phyloP scores from a whole-genome alignment of 2,113 vertebrate species.

The Poeciliopsis retropinna region DNA sequence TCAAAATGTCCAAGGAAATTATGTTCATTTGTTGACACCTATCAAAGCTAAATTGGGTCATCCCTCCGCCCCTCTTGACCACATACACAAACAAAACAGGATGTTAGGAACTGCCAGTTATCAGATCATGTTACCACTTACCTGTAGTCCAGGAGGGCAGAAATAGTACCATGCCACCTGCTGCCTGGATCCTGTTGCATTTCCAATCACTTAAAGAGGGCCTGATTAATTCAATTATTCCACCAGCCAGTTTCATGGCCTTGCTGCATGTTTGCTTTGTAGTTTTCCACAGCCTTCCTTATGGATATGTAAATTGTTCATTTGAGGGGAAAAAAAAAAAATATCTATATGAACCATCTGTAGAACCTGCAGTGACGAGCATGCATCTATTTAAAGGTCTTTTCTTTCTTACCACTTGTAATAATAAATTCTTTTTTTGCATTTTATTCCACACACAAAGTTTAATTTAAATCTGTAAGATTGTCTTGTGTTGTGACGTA shows the following conservation, averaged over 20 bases:
- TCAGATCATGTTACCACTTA: slow-evolving; percentile 81
- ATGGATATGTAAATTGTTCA: slow-evolving; percentile 33
- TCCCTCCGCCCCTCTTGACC: slow-evolving; percentile 1
- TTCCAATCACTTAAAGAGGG: slow-evolving; percentile 82
- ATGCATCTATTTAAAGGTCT: slow-evolving; percentile 4
- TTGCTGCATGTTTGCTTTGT: slow-evolving; percentile 56
- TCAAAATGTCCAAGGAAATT: slow-evolving; percentile 20
- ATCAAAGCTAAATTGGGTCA: slow-evolving; percentile 29
- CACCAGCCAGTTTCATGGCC: slow-evolving; percentile 76
- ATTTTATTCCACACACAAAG: background rate
- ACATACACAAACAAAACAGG: slow-evolving; percentile 42
- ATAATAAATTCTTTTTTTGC: background rate
- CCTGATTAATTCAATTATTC: slow-evolving; percentile 82
- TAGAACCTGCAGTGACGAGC: background rate
- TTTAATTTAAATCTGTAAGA: background rate
- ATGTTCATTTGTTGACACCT: slow-evolving; percentile 22
- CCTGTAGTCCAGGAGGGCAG: slow-evolving; percentile 73
- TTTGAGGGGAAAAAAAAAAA: background rate
- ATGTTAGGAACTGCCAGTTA: slow-evolving; percentile 77
- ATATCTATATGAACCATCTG: background rate
- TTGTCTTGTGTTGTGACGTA: no score
- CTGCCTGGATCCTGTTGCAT: slow-evolving; percentile 79
- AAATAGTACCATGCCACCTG: slow-evolving; percentile 79
- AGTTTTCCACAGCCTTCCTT: slow-evolving; percentile 26
- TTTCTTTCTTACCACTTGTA: background rate